Percentiles rank a stretch among this genome's conserved stretches.
Evolutionary conservation across 2,113 vertebrate species (phyloP).

Genomic region (Girardinichthys multiradiatus): DNA sequence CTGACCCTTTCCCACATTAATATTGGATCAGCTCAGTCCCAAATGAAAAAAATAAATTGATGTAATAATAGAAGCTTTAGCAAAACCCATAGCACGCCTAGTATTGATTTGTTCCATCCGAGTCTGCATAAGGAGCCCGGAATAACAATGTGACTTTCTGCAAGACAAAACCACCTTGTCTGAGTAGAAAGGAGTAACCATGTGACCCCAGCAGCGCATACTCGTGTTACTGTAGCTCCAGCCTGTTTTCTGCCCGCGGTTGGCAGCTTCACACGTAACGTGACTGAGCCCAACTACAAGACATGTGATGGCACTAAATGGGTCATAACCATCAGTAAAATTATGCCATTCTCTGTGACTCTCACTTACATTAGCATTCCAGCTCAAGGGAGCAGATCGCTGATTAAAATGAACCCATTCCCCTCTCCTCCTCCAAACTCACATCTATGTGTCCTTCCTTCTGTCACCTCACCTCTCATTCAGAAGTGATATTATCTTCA

Average conservation of each 20-base stretch:
- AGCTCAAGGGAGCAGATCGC: conserved; percentile 47
- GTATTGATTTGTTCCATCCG: neutral
- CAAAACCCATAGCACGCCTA: neutral
- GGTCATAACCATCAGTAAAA: conserved; percentile 70
- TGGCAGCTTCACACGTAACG: conserved; percentile 38
- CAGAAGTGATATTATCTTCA: conserved; percentile 46
- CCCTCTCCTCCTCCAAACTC: conserved; percentile 18
- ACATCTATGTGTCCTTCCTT: conserved; percentile 21
- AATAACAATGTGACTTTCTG: conserved; percentile 20
- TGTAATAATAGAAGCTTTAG: neutral
- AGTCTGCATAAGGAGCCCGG: conserved; percentile 2
- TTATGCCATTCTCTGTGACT: conserved; percentile 49
- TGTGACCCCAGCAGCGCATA: conserved; percentile 41
- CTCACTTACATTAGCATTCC: conserved; percentile 22
- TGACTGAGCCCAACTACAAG: conserved; percentile 45
- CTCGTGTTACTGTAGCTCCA: conserved; percentile 20
- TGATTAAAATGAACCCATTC: conserved; percentile 48
- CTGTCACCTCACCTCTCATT: conserved; percentile 13
- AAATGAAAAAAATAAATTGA: accelerated
- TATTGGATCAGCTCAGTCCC: no score
- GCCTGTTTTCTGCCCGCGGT: conserved; percentile 14
- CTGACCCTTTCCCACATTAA: no score
- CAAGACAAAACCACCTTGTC: conserved; percentile 50
- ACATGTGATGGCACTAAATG: conserved; percentile 64
- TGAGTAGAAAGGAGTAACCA: conserved; percentile 25